Percentiles rank a stretch among this genome's conserved stretches.
Evolutionary conservation across 2,888 invertebrate species (phyloP).

Genomic region (Stegana nigrithorax): DNA sequence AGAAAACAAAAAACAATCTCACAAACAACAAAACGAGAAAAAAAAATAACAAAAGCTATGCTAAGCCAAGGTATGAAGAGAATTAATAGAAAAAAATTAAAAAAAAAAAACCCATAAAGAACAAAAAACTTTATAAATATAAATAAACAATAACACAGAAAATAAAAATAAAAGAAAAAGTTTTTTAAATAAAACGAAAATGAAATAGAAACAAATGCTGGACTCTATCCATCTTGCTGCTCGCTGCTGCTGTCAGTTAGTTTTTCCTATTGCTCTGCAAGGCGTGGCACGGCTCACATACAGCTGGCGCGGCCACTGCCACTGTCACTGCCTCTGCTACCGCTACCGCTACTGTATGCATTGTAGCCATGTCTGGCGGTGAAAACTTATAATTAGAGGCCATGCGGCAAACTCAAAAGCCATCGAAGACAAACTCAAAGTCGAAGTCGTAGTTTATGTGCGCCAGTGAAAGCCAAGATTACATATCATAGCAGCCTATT

Average conservation of each 20-base stretch:
- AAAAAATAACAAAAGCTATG: too few relatives aligned
- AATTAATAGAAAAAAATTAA: conserved; percentile 1
- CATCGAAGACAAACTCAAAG: too few relatives aligned
- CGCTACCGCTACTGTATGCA: too few relatives aligned
- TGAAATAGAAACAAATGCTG: background rate
- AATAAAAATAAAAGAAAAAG: conserved; percentile 1
- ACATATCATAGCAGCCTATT: too few relatives aligned
- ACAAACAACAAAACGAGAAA: background rate
- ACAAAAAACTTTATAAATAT: background rate
- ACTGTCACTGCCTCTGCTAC: too few relatives aligned
- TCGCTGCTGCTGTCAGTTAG: background rate
- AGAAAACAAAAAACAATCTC: background rate
- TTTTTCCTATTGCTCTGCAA: background rate
- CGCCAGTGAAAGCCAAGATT: background rate
- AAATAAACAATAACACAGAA: background rate
- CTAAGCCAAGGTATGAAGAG: background rate
- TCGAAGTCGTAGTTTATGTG: background rate
- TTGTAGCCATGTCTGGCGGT: conserved; percentile 1
- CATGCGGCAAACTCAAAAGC: background rate
- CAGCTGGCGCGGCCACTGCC: background rate
- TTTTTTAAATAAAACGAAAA: background rate
- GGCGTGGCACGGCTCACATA: conserved; percentile 1
- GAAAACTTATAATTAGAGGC: conserved; percentile 13
- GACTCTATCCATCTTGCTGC: background rate
- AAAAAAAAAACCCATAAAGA: background rate